Base-by-base conservation (phyloP, 2,797 vertebrate species). In the Rhynchotus rufescens region DNA sequence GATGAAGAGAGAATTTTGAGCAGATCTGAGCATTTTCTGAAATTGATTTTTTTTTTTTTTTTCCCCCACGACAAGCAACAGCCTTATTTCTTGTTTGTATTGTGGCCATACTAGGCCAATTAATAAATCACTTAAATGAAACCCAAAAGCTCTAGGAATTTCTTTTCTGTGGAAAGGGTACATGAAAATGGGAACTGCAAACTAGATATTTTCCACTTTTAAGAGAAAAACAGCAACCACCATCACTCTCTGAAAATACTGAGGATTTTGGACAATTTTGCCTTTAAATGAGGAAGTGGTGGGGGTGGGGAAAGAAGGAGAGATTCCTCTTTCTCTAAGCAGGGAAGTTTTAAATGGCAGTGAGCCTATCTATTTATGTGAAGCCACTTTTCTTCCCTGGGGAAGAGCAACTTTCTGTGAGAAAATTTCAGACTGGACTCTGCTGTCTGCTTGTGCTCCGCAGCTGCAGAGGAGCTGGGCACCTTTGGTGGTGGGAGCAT, bases 1-100 rank as follows among this genome's bases (percentile, higher is more conserved):
- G 91, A 88, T 45, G 66, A 66, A 86, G 65, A 3, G 26, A 67
- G 88, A 78, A 59, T 90, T 94, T 86, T 40, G 42, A 86, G 56
- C 45, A 75, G 61, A 65, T 62, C 69, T 65, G 76, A 15, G 52
- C 86, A 1, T 66, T 71, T 90, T 77, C 61, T 85, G 62, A 32
- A 82, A 75, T 5, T 4, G 21, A 17, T 73, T 76, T 75, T 60
- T 72, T 49, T 52, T 30, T 56, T 49, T 36, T 36, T 36, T 36
- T 36, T 36, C 10, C 49, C 25, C 44, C 25, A 9, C 68, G 77
- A 60, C 56, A 85, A 92, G 68, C 42, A 81, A 47, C 32, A 79
- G 44, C 16, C 22, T 64, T 40, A 84, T 72, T 65, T 76, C 88
- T 88, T 89, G 65, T 84, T 86, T 71, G 71, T 30, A 45, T 30